Percentiles rank a stretch among this genome's conserved stretches.
phyloP scores from a whole-genome alignment of 2,797 vertebrate genomes.

The Emys orbicularis region DNA sequence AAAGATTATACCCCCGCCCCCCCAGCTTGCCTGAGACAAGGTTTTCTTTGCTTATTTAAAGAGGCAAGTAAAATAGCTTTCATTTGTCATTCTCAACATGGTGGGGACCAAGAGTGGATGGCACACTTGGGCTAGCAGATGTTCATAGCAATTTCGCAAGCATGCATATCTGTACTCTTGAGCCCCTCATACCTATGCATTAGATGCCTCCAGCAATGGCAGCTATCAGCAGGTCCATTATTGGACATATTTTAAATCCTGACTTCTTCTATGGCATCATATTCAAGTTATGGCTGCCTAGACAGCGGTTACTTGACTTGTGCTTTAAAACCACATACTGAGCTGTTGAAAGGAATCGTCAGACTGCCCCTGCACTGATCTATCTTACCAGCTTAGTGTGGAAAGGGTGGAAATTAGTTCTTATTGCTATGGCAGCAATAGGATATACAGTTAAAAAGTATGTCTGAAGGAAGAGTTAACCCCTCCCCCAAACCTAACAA shows the following conservation, averaged over 20 bases:
- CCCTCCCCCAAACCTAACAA: neutral
- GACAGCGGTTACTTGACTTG: slow-evolving; percentile 33
- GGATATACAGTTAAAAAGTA: neutral
- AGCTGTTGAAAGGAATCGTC: neutral
- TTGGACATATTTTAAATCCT: accelerated
- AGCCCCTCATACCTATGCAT: neutral
- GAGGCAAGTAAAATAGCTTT: slow-evolving; percentile 40
- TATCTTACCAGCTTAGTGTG: neutral
- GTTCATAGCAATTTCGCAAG: neutral
- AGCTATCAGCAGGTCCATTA: neutral
- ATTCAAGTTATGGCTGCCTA: neutral
- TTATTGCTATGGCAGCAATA: neutral
- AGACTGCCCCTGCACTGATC: neutral
- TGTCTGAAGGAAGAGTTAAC: neutral
- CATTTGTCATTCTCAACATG: slow-evolving; percentile 23
- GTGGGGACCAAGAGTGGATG: neutral
- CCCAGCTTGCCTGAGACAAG: neutral
- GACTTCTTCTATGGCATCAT: neutral
- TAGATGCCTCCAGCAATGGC: neutral
- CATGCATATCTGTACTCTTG: neutral
- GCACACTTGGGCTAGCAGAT: slow-evolving; percentile 4
- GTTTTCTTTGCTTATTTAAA: neutral
- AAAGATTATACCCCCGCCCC: slow-evolving; percentile 12
- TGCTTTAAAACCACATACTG: slow-evolving; percentile 1
- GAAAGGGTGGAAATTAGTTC: neutral